Evolutionary conservation across 2,888 invertebrate species (phyloP), one percentile per base, ranked within the genome.

Genomic region (Amorpha juglandis): DNA sequence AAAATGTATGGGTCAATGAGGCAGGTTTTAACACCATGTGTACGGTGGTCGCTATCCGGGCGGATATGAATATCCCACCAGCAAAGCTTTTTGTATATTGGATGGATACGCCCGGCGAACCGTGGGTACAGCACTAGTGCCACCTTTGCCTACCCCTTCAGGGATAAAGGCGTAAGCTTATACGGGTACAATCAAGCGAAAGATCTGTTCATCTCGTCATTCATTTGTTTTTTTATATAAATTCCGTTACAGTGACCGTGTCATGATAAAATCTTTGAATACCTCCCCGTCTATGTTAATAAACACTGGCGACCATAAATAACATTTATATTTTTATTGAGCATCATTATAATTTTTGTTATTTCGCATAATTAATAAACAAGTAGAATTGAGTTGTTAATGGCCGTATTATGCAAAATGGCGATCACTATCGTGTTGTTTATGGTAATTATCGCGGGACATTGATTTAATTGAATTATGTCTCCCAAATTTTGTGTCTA

Each of bases 291-390:
- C 14, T 53, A 2, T 35, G 33, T 53, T 53, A 35, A 35, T 35
- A 53, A 53, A 33, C n/a, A 8, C 33, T 8, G 27, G 11, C n/a
- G 16, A 19, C 19, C 42, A 58, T 58, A 58, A 58, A 58, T 58
- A 38, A 55, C 33, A n/a, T 35, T 55, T 33, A 38, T 38, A 58
- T 38, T 58, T 53, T 38, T 38, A 58, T 19, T 8, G 19, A 11
- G 16, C 16, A 19, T 19, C 16, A 12, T 35, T 16, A n/a, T 16
- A 19, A 58, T 38, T 42, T 42, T 42, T 42, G 58, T 58, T 58
- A 53, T 53, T 9, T 58, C 42, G 58, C 11, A 52, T 42, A 27
- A 42, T 69, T 71, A 68, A 76, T 70, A 72, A 72, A 74, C 72
- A 9, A 45, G 45, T 11, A 0, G 73, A 69, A 76, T 77, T 68